phyloP scores from a whole-genome alignment of 2,113 vertebrate genomes.

The Rafetus swinhoei region DNA sequence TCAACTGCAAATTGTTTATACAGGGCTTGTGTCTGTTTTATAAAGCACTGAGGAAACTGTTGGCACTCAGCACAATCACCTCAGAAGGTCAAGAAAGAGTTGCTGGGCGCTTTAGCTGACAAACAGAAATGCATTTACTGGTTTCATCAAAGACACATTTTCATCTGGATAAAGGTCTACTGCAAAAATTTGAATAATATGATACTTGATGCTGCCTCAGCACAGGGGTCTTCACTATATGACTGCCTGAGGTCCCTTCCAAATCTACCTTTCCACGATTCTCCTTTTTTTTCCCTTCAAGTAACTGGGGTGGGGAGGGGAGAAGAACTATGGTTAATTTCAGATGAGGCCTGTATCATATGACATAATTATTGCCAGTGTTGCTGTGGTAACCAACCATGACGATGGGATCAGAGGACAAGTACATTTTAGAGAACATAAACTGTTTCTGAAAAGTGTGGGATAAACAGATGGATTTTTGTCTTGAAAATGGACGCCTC shows the following conservation, averaged over 20 bases:
- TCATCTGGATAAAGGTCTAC: not conserved
- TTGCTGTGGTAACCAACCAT: constrained; percentile 64
- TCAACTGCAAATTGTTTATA: not conserved
- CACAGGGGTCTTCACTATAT: not conserved
- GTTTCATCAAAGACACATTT: not conserved
- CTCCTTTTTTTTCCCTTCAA: not conserved
- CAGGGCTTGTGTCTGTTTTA: rapidly evolving
- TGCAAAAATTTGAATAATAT: not conserved
- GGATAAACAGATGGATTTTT: constrained; percentile 62
- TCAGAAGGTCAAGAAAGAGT: not conserved
- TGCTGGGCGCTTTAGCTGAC: not conserved
- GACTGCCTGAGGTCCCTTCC: not conserved
- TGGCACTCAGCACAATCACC: not conserved
- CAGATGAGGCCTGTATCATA: not conserved
- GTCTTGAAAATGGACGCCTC: constrained; percentile 44
- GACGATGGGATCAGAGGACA: constrained; percentile 65
- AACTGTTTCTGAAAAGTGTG: constrained; percentile 44
- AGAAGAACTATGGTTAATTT: constrained; percentile 24
- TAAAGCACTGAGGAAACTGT: not conserved
- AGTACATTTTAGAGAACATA: constrained; percentile 72
- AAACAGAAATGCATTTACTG: too few species aligned
- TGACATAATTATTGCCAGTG: constrained; percentile 36
- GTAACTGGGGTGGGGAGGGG: not conserved
- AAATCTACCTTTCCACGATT: not conserved
- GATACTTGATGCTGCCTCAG: not conserved